These are phyloP conservation scores for Marmota flaviventris DNA, from an alignment of 2,113 vertebrate genomes.

Conservation along the genomic window DNA sequence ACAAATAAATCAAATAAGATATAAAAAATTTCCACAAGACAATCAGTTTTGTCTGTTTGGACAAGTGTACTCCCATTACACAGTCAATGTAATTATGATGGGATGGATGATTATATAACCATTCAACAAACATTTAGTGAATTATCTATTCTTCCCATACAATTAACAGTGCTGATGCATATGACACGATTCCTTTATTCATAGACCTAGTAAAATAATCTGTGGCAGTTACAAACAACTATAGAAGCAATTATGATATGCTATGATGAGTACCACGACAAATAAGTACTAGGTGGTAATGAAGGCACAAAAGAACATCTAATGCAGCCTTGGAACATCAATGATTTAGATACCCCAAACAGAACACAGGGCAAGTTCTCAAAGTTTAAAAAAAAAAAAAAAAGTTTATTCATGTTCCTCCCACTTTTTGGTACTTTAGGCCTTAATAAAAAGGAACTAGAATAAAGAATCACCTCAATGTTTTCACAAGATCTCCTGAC, in stretches of 20 bases:
- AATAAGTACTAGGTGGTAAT: background rate
- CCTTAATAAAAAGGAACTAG: background rate
- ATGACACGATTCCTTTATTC: background rate
- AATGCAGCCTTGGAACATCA: background rate
- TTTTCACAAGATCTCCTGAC: background rate
- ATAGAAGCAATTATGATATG: background rate
- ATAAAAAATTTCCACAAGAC: background rate
- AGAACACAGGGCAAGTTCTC: background rate
- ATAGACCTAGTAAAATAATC: background rate
- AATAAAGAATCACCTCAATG: too few species aligned
- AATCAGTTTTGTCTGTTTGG: conserved; percentile 21
- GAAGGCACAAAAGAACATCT: background rate
- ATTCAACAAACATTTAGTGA: background rate
- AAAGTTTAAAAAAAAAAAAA: background rate
- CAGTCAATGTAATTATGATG: background rate
- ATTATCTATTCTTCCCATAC: background rate
- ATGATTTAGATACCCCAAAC: background rate
- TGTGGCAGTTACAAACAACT: background rate
- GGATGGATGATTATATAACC: background rate
- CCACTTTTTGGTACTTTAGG: background rate
- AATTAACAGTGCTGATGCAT: background rate
- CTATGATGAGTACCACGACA: background rate
- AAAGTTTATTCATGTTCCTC: background rate
- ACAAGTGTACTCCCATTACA: background rate
- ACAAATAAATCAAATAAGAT: too few species aligned